Evolutionary conservation across 2,888 invertebrate genomes (phyloP), one percentile per base, ranked within the genome.

Genomic region (Aporophyla nigra): DNA sequence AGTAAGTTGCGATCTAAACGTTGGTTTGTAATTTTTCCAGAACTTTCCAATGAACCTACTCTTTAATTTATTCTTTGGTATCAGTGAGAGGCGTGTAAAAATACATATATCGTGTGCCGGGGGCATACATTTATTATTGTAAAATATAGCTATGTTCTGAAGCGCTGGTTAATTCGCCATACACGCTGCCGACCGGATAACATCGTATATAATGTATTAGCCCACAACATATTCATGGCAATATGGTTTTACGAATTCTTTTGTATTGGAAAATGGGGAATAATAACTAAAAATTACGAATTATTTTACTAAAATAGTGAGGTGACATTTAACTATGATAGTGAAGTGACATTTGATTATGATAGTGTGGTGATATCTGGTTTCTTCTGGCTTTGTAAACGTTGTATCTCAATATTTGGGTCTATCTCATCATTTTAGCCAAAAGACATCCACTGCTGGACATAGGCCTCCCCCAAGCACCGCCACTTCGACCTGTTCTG

Each of bases 71-170:
- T 24, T 67, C 61, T 62, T 71, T 81, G 87, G 80, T 65, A 10
- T 43, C 51, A 70, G 62, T 59, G 71, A 82, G 80, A 87, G 76
- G 84, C 84, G 87, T 86, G 87, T 88, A 87, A 86, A 86, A 85
- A 87, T 88, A 87, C 85, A 87, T 86, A 82, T 82, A 86, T 84
- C 78, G 84, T 83, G 71, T 65, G 82, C 84, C 70, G 78, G 65
- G 58, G 76, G 82, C 86, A 86, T 82, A 88, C 87, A 87, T 87
- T 87, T 87, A 81, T 87, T 87, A 87, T 88, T 86, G 77, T 90
- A 90, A 89, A 90, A 87, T 90, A 90, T 90, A 84, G 88, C 83
- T 80, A 70, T 81, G 82, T 79, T 85, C 83, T 73, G 82, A 87
- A 77, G 84, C 85, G 76, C 85, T 78, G 77, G 85, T 80, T 85